Percentiles rank a stretch among this genome's conserved stretches.
phyloP scores from a whole-genome alignment of 37 sponge, comb jelly and placozoan species.

The Halichondria panicea region DNA sequence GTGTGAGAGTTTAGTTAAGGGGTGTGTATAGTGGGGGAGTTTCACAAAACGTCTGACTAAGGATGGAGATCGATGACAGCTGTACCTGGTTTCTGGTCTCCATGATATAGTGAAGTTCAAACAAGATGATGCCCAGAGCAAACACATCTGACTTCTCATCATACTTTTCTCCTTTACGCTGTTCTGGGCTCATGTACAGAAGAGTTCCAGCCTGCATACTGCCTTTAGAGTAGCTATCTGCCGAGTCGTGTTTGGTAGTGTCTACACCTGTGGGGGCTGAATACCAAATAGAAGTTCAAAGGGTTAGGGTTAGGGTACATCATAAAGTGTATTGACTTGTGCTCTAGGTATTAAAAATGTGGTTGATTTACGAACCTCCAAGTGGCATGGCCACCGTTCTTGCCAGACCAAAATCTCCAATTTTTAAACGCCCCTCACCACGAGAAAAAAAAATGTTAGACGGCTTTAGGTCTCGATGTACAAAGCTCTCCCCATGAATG shows the following conservation, averaged over 20 bases:
- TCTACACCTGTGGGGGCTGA: too few relatives aligned
- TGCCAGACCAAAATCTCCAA: constrained; percentile 93
- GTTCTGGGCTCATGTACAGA: constrained; percentile 86
- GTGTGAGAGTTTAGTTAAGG: too few relatives aligned
- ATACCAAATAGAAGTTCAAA: too few relatives aligned
- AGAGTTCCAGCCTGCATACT: constrained; percentile 71
- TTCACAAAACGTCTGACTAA: neutral
- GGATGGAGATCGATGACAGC: too few relatives aligned
- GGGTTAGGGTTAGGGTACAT: too few relatives aligned
- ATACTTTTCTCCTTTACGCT: too few relatives aligned
- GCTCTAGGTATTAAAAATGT: too few relatives aligned
- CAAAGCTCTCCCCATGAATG: constrained; percentile 70
- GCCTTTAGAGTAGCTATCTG: too few relatives aligned
- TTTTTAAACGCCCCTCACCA: constrained; percentile 62
- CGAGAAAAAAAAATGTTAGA: constrained; percentile 86
- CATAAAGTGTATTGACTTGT: too few relatives aligned
- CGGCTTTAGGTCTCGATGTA: constrained; percentile 92
- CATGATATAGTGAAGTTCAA: constrained; percentile 69
- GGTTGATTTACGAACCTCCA: too few relatives aligned
- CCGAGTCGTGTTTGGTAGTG: too few relatives aligned
- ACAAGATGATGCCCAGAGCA: constrained; percentile 76
- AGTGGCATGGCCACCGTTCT: too few relatives aligned
- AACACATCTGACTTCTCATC: constrained; percentile 72
- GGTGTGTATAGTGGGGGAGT: neutral
- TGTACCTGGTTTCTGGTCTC: neutral